Evolutionary conservation across 2,797 vertebrate genomes (phyloP).

Genomic region (Coreius guichenoti): DNA sequence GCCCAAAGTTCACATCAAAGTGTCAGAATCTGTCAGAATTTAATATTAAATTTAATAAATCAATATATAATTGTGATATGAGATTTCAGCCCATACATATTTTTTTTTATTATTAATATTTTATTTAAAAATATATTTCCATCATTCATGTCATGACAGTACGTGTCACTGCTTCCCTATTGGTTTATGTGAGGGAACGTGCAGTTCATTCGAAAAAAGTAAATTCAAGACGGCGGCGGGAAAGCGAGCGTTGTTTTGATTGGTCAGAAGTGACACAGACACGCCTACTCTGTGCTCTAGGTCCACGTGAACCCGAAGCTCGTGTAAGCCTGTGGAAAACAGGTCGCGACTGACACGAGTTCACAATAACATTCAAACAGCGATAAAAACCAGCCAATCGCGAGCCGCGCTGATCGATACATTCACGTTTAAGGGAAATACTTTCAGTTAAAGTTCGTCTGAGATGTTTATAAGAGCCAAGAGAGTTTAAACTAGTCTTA

Average conservation of each 20-base stretch:
- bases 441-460: no score
- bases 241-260: constrained; percentile 23
- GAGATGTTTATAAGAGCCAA: not conserved
- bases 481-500: not conserved
- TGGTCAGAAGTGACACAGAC: constrained; percentile 18
- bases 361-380: not conserved
- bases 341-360: not conserved
- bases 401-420: not conserved
- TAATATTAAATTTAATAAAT: not conserved
- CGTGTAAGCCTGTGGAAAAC: constrained; percentile 58
- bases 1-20: not conserved
- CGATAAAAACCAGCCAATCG: not conserved
- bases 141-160: not conserved
- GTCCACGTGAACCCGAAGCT: constrained; percentile 69
- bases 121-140: not conserved
- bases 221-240: constrained; percentile 39
- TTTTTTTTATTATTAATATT: not conserved
- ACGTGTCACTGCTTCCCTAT: not conserved
- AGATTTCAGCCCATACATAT: not conserved
- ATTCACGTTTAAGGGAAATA: not conserved
- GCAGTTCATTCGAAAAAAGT: not conserved
- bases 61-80: not conserved
- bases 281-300: constrained; percentile 56
- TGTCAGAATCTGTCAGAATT: not conserved
- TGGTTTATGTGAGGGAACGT: not conserved